These are phyloP conservation scores for Enteromius paludinosus DNA, from an alignment of 2,797 vertebrate genomes.

Conservation along the genomic window DNA sequence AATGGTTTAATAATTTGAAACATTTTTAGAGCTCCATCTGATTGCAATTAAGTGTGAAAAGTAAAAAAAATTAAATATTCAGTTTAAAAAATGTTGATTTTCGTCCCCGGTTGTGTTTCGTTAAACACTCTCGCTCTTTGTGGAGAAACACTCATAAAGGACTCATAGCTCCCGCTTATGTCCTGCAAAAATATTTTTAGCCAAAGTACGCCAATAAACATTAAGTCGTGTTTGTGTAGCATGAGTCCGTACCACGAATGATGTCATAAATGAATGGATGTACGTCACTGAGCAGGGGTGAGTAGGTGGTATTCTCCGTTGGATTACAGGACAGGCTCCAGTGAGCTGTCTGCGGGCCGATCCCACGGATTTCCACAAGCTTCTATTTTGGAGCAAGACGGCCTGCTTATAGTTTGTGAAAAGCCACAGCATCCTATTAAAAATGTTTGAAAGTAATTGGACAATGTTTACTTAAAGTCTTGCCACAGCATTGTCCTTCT, in stretches of 20 bases:
- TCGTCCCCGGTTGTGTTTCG: constrained; percentile 50
- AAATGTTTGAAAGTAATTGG: constrained; percentile 71
- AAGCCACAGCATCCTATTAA: constrained; percentile 78
- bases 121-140: constrained; percentile 49
- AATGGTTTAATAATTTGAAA: constrained; percentile 31
- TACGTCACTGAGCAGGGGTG: constrained; percentile 70
- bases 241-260: constrained; percentile 72
- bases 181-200: constrained; percentile 64
- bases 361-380: constrained; percentile 70
- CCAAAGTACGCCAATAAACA: constrained; percentile 68
- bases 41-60: constrained; percentile 31
- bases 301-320: constrained; percentile 78
- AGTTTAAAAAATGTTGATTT: constrained; percentile 62
- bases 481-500: constrained; percentile 20
- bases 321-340: constrained; percentile 66
- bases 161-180: constrained; percentile 66
- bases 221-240: constrained; percentile 75
- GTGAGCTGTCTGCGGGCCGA: constrained; percentile 65
- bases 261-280: constrained; percentile 72
- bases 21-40: constrained; percentile 35
- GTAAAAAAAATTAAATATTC: constrained; percentile 42
- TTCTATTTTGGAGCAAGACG: constrained; percentile 73
- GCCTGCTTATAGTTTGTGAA: constrained; percentile 76
- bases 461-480: constrained; percentile 60
- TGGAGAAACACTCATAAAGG: constrained; percentile 75